Conservation (phyloP, 1,140 invertebrate genomes). For the Latrodectus geometricus region DNA sequence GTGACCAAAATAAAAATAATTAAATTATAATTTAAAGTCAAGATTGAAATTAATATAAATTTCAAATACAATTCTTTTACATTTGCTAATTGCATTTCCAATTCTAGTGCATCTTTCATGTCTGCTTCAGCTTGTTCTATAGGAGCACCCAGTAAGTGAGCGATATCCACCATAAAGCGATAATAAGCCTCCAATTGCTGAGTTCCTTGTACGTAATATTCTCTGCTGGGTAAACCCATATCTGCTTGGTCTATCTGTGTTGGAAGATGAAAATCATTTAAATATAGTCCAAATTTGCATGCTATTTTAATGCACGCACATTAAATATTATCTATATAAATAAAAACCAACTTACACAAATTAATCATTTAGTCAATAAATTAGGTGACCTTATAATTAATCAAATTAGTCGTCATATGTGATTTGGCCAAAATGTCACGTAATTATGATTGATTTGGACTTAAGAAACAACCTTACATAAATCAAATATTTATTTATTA, state of each 20-base stretch:
- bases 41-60: too few relatives aligned
- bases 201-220: conserved; percentile 83
- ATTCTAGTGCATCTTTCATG: conserved; percentile 84
- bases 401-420: too few relatives aligned
- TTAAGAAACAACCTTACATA: too few relatives aligned
- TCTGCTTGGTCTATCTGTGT: conserved; percentile 89
- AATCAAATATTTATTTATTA: too few relatives aligned
- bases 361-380: too few relatives aligned
- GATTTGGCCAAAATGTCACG: too few relatives aligned
- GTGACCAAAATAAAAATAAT: too few relatives aligned
- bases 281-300: too few relatives aligned
- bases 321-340: background rate
- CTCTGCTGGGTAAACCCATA: conserved; percentile 83
- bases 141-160: conserved; percentile 86
- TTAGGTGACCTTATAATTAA: too few relatives aligned
- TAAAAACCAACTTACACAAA: background rate
- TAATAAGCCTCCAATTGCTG: conserved; percentile 70
- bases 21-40: too few relatives aligned
- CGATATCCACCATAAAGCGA: conserved; percentile 78
- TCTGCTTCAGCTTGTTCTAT: conserved; percentile 79
- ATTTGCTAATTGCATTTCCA: conserved; percentile 95
- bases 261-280: background rate
- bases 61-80: conserved; percentile 71
- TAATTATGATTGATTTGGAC: too few relatives aligned
- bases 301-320: too few relatives aligned